Evolutionary conservation across 2,888 invertebrate genomes (phyloP).

Genomic region (Rhingia rostrata): DNA sequence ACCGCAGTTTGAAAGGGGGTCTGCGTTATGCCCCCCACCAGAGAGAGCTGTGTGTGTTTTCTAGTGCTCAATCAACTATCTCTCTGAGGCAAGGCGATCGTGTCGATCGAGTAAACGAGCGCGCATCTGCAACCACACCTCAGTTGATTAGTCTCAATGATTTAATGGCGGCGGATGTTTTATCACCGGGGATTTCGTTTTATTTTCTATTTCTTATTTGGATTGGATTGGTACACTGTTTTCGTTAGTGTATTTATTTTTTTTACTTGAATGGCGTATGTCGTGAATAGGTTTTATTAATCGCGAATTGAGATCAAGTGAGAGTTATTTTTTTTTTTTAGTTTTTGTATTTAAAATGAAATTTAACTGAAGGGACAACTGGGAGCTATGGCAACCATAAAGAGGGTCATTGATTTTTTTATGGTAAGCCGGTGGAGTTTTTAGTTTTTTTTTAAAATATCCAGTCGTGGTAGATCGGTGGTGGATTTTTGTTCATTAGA

Average conservation of each 20-base stretch:
- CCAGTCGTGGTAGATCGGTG: not conserved
- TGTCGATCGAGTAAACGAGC: conserved; percentile 65
- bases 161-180: conserved; percentile 74
- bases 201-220: conserved; percentile 14
- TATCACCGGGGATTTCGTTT: conserved; percentile 61
- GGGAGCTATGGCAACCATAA: conserved; percentile 16
- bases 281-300: conserved; percentile 26
- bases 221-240: conserved; percentile 11
- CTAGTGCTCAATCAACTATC: conserved; percentile 56
- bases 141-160: conserved; percentile 74
- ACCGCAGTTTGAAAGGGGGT: conserved; percentile 10
- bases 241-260: not conserved
- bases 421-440: conserved; percentile 38
- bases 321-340: conserved; percentile 10
- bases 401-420: conserved; percentile 32
- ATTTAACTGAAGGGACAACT: conserved; percentile 1
- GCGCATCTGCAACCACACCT: conserved; percentile 75
- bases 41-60: conserved; percentile 10
- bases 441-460: not conserved
- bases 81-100: conserved; percentile 50
- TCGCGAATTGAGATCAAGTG: conserved; percentile 25
- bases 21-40: not conserved
- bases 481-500: not conserved
- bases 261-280: conserved; percentile 30
- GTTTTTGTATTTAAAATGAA: not conserved